Evolutionary conservation across 2,888 invertebrate genomes (phyloP), one percentile per base, ranked within the genome.

Genomic region (Meloe dianella): DNA sequence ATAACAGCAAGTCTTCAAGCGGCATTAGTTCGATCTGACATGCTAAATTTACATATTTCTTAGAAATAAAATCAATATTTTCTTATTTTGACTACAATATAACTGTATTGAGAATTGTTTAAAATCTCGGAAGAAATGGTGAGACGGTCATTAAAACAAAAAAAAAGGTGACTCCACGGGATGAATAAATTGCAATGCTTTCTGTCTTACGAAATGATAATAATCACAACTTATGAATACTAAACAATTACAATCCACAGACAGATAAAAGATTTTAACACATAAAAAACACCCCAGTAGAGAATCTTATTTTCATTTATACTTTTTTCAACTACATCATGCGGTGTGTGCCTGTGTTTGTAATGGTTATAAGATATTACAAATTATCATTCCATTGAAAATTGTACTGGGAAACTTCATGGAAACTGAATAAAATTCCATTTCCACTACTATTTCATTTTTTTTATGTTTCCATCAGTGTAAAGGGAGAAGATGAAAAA

Each of bases 161-260:
- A 20, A 47, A 66, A 63, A 61, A 66, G 61, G 63, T 51, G 57
- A 61, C 56, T 32, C 54, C 56, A 47, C 10, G 66, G 71, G 64
- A 67, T 60, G 62, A 69, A 71, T 69, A 71, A 71, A 69, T 65
- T 69, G 64, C 67, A 67, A 66, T 67, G 57, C 65, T 65, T 60
- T 38, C 63, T 57, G 65, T 64, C 64, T 47, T 61, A 61, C 17
- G 67, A 69, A 68, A 71, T 68, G 71, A 71, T 69, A 71, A 71
- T 71, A 68, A 71, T 71, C 70, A 60, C 58, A 64, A 71, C 66
- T 71, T 71, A 71, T 68, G 68, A 61, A 64, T 63, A 60, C 63
- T 67, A 71, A 71, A 71, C 71, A 69, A 71, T 71, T 71, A 71
- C 67, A 61, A 56, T 61, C 59, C 35, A 41, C 22, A 61, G 30